Conservation (phyloP, 2,888 invertebrate genomes). For the Ophion ellenae region DNA sequence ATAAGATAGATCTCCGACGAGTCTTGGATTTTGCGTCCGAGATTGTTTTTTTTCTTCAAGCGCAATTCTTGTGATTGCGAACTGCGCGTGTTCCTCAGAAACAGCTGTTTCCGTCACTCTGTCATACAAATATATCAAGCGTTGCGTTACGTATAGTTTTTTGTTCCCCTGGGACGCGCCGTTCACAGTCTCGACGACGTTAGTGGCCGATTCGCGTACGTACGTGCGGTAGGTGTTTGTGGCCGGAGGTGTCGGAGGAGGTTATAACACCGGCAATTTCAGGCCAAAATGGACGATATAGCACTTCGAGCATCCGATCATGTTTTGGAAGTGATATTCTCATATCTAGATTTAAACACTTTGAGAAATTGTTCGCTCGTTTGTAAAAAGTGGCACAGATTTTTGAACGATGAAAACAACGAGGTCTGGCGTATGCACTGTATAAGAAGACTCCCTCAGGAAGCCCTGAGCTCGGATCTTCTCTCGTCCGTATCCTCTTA, state of each 20-base stretch:
- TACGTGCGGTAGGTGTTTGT: conserved; percentile 5
- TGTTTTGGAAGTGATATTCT: conserved; percentile 95
- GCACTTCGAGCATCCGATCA: conserved; percentile 90
- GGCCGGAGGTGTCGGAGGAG: conserved; percentile 34
- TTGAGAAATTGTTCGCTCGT: conserved; percentile 95
- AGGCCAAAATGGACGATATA: conserved; percentile 86
- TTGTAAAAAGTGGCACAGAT: conserved; percentile 96
- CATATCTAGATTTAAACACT: conserved; percentile 94
- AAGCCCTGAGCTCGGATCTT: conserved; percentile 95
- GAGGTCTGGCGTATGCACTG: conserved; percentile 98
- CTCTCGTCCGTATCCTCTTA: conserved; percentile 94
- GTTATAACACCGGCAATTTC: conserved; percentile 82
- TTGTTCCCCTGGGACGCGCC: conserved; percentile 12
- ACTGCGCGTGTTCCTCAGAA: conserved; percentile 34
- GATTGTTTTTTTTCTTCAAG: conserved; percentile 13
- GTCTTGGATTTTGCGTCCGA: conserved; percentile 27
- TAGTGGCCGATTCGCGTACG: conserved; percentile 14
- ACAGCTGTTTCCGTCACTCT: conserved; percentile 46
- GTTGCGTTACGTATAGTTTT: conserved; percentile 10
- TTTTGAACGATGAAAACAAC: conserved; percentile 92
- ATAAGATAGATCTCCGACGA: not conserved
- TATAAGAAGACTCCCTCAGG: conserved; percentile 93
- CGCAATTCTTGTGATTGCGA: conserved; percentile 13
- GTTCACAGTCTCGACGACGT: conserved; percentile 28
- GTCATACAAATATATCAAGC: conserved; percentile 24